Evolutionary conservation across 2,888 invertebrate genomes (phyloP).

Genomic region (Stegana nigrithorax): DNA sequence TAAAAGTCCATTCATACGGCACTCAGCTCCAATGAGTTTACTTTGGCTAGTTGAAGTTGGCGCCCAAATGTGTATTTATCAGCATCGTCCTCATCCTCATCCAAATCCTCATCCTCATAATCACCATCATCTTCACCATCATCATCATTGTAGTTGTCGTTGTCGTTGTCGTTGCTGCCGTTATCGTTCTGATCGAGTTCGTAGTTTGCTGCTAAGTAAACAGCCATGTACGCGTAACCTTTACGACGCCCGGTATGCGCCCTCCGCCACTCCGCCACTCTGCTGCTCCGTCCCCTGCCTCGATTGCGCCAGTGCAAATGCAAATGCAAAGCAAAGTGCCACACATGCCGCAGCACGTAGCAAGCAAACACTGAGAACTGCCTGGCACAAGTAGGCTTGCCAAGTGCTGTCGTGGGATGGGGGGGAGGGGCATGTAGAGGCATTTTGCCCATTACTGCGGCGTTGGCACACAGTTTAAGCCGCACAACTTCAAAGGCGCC

Average conservation of each 20-base stretch:
- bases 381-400: background rate
- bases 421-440: background rate
- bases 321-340: background rate
- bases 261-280: too few species aligned
- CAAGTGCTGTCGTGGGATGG: too few species aligned
- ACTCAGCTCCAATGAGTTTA: too few species aligned
- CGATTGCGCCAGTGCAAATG: too few species aligned
- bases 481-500: conserved; percentile 30
- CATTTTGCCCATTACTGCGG: background rate
- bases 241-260: too few species aligned
- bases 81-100: conserved; percentile 35
- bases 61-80: conserved; percentile 55
- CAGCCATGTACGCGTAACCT: too few species aligned
- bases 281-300: too few species aligned
- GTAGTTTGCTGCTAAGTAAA: background rate
- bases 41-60: background rate
- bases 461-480: background rate
- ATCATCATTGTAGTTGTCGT: background rate
- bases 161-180: conserved; percentile 8
- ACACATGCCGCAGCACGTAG: conserved; percentile 43
- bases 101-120: background rate
- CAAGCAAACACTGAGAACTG: conserved; percentile 33
- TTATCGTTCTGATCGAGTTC: too few species aligned
- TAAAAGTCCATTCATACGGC: conserved; percentile 45
- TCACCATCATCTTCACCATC: background rate